These are phyloP conservation scores for Marmota flaviventris DNA, from an alignment of 2,113 vertebrate genomes.

Conservation along the genomic window DNA sequence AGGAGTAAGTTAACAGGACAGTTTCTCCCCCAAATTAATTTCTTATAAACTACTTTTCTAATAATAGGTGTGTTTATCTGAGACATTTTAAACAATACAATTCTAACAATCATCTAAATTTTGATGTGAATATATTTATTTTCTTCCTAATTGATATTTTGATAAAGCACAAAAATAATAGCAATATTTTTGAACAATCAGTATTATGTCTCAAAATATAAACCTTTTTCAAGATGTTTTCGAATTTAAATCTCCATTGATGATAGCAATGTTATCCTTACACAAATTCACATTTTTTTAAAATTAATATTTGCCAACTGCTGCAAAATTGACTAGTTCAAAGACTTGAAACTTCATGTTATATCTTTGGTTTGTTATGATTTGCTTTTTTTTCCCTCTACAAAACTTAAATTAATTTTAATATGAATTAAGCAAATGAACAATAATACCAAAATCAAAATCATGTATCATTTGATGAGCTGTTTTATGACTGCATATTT, in stretches of 20 bases:
- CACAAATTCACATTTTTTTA: not conserved
- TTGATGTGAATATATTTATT: not conserved
- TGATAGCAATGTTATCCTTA: not conserved
- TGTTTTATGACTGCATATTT: slow-evolving; percentile 4
- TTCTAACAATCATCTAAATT: not conserved
- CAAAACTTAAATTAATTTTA: not conserved
- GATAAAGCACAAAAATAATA: slow-evolving; percentile 18
- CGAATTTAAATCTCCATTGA: slow-evolving; percentile 13
- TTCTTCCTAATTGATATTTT: not conserved
- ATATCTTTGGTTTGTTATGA: not conserved
- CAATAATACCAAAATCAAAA: not conserved
- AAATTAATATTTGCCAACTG: slow-evolving; percentile 56
- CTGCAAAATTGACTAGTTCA: not conserved
- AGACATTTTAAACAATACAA: not conserved
- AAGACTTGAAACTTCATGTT: slow-evolving; percentile 41
- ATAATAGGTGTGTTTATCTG: not conserved
- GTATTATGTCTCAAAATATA: slow-evolving; percentile 19
- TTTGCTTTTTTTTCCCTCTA: slow-evolving; percentile 38
- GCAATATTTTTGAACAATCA: not conserved
- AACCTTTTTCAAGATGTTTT: not conserved
- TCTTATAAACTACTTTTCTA: slow-evolving; percentile 35
- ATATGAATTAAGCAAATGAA: not conserved
- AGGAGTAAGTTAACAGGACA: not conserved
- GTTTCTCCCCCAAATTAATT: slow-evolving; percentile 35
- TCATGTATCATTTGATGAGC: not conserved